These are phyloP conservation scores for Archilochus colubris DNA, from an alignment of 2,113 vertebrate genomes.

Conservation along the genomic window DNA sequence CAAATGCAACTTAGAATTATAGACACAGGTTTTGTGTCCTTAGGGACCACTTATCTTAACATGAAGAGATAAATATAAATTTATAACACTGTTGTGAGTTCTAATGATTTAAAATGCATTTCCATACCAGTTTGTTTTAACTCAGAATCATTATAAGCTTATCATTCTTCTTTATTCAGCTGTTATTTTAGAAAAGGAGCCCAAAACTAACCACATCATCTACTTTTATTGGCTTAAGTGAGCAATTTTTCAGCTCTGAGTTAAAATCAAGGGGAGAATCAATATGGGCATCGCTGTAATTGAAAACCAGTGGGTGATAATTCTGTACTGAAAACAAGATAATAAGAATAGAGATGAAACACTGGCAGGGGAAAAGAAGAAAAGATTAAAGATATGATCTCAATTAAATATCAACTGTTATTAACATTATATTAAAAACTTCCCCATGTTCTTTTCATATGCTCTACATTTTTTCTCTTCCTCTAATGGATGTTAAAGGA, in stretches of 20 bases:
- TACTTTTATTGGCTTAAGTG: slow-evolving; percentile 74
- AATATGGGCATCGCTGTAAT: slow-evolving; percentile 81
- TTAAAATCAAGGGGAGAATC: slow-evolving; percentile 81
- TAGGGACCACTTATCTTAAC: neutral
- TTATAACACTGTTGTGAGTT: slow-evolving; percentile 51
- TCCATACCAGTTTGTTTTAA: slow-evolving; percentile 50
- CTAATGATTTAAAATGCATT: slow-evolving; percentile 73
- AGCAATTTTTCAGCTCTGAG: slow-evolving; percentile 81
- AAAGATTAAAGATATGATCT: slow-evolving; percentile 79
- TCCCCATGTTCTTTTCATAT: slow-evolving; percentile 58
- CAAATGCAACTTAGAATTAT: neutral
- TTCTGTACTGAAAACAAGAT: slow-evolving; percentile 80
- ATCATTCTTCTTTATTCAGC: slow-evolving; percentile 59
- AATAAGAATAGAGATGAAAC: slow-evolving; percentile 78
- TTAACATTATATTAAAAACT: slow-evolving; percentile 73
- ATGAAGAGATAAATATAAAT: slow-evolving; percentile 21
- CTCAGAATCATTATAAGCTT: slow-evolving; percentile 53
- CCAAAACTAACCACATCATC: slow-evolving; percentile 66
- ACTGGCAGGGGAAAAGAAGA: slow-evolving; percentile 69
- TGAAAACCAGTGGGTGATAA: slow-evolving; percentile 85
- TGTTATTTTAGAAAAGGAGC: slow-evolving; percentile 55
- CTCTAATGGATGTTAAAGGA: slow-evolving; percentile 63
- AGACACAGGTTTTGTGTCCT: neutral
- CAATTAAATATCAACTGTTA: slow-evolving; percentile 79
- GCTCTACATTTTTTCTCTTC: slow-evolving; percentile 46